Conservation (phyloP, 2,888 invertebrate species). For the Octodonta nipae region DNA sequence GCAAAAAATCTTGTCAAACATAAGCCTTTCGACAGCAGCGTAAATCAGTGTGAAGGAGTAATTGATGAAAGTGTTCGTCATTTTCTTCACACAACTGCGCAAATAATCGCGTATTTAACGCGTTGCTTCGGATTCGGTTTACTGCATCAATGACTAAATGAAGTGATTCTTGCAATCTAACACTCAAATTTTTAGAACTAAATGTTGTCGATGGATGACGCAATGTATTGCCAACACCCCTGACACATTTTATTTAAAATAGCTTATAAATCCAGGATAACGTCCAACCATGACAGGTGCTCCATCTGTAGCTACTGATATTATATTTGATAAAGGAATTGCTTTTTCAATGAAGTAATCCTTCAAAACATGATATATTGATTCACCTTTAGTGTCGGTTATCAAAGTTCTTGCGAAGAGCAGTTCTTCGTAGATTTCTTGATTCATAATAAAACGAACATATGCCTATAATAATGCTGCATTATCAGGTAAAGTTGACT, state of each 20-base stretch:
- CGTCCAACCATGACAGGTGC: constrained; percentile 24
- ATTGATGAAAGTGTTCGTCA: constrained; percentile 17
- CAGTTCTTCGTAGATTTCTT: constrained; percentile 27
- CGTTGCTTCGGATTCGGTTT: constrained; percentile 3
- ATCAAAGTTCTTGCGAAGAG: constrained; percentile 25
- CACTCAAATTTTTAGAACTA: constrained; percentile 6
- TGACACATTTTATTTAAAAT: constrained; percentile 21
- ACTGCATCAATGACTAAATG: constrained; percentile 7
- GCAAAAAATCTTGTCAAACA: constrained; percentile 8
- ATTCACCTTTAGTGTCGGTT: constrained; percentile 28
- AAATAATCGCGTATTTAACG: constrained; percentile 16
- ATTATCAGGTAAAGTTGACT: constrained; percentile 28
- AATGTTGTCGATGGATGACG: constrained; percentile 5
- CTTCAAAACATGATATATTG: constrained; percentile 15
- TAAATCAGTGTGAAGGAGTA: constrained; percentile 16
- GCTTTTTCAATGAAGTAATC: background rate
- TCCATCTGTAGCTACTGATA: constrained; percentile 25
- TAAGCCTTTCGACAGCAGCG: constrained; percentile 8
- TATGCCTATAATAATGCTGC: constrained; percentile 26
- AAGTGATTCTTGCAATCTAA: constrained; percentile 8
- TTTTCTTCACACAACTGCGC: constrained; percentile 20
- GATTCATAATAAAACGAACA: constrained; percentile 34
- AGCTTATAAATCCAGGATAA: constrained; percentile 24
- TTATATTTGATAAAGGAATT: constrained; percentile 15
- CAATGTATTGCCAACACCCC: constrained; percentile 4